phyloP scores from a whole-genome alignment of 2,113 vertebrate genomes.

The Nothocercus nigrocapillus region DNA sequence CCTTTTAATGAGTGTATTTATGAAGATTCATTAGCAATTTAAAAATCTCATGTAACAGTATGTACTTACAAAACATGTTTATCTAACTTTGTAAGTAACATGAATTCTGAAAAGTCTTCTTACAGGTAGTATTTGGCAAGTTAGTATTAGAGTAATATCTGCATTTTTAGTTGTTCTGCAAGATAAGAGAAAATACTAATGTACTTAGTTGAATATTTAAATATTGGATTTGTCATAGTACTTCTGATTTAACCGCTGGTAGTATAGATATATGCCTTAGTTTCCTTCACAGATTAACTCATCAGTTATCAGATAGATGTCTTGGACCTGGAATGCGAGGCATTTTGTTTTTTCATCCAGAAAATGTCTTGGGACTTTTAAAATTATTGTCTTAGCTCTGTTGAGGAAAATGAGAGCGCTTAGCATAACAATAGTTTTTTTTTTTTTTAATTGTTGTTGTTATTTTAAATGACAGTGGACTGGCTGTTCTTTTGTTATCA shows the following conservation, averaged over 20 bases:
- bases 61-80: background rate
- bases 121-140: background rate
- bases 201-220: background rate
- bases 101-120: background rate
- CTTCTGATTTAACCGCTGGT: background rate
- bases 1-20: background rate
- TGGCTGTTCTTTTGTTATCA: background rate
- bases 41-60: background rate
- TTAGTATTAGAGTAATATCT: background rate
- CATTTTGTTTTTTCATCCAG: background rate
- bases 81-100: background rate
- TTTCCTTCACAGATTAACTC: background rate
- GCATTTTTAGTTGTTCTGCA: background rate
- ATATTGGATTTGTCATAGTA: accelerated
- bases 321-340: background rate
- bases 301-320: background rate
- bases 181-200: background rate
- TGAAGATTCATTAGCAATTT: background rate
- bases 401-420: constrained; percentile 10
- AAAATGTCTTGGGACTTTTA: background rate
- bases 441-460: background rate
- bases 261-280: background rate
- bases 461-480: background rate
- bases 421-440: background rate
- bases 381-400: background rate